Conservation (phyloP, 1,140 invertebrate species). For the Drosophila kikkawai region DNA sequence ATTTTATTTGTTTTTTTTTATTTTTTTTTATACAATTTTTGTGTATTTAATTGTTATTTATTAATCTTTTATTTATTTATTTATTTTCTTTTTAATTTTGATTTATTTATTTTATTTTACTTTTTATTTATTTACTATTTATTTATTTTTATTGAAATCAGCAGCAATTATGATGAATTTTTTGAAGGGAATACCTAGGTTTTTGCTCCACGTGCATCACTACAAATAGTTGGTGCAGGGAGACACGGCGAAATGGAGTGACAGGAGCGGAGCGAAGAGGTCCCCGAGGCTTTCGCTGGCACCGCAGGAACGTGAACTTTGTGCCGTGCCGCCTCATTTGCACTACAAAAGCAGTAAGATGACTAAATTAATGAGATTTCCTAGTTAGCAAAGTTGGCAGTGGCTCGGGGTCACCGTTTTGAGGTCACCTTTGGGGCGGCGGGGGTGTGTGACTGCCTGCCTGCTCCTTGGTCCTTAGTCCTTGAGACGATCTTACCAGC, state of each 20-base stretch:
- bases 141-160: too few relatives aligned
- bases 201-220: conserved; percentile 2
- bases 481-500: conserved; percentile 43
- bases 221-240: conserved; percentile 13
- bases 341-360: conserved; percentile 51
- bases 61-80: too few relatives aligned
- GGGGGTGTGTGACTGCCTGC: background rate
- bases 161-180: background rate
- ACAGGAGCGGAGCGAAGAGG: conserved; percentile 31
- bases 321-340: conserved; percentile 73
- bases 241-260: conserved; percentile 22
- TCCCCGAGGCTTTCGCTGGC: conserved; percentile 54
- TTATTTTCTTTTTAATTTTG: too few relatives aligned
- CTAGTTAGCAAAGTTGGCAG: conserved; percentile 45
- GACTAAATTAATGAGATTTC: conserved; percentile 76
- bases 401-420: conserved; percentile 40
- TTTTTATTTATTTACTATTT: too few relatives aligned
- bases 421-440: conserved; percentile 24
- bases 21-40: too few relatives aligned
- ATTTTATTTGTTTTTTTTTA: too few relatives aligned
- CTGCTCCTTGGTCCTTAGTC: background rate
- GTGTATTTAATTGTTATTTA: too few relatives aligned
- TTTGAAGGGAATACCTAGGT: too few relatives aligned
- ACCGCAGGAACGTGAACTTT: conserved; percentile 69
- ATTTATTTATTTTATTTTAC: background rate